phyloP scores from a whole-genome alignment of 2,797 vertebrate species.

The Sebastes kiyomatsui region DNA sequence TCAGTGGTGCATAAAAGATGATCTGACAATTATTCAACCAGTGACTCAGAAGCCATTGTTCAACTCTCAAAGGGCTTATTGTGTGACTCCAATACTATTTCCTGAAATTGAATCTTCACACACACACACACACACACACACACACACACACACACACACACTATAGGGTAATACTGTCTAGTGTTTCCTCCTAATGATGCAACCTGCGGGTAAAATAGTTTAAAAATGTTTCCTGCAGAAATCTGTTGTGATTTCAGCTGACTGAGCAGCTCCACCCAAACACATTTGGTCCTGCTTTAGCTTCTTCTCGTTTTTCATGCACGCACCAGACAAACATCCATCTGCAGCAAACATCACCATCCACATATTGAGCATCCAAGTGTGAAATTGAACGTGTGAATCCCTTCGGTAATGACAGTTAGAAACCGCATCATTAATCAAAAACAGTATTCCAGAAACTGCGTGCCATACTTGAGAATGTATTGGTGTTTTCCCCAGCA shows the following conservation, averaged over 20 bases:
- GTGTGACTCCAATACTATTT: slow-evolving; percentile 32
- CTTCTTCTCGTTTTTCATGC: background rate
- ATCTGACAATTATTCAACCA: slow-evolving; percentile 17
- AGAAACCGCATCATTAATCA: background rate
- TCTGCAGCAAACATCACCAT: background rate
- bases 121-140: background rate
- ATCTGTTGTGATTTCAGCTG: background rate
- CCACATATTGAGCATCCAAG: background rate
- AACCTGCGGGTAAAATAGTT: background rate
- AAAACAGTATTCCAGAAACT: background rate
- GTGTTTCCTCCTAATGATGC: background rate
- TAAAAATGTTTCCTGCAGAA: background rate
- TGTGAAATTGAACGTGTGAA: slow-evolving; percentile 36
- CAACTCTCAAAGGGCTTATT: slow-evolving; percentile 11
- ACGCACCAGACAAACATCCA: background rate
- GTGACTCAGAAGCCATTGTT: slow-evolving; percentile 63
- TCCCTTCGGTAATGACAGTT: background rate
- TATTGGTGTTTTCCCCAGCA: background rate
- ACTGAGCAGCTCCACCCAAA: background rate
- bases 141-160: background rate
- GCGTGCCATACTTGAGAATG: background rate
- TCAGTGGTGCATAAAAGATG: slow-evolving; percentile 15
- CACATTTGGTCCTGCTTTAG: background rate
- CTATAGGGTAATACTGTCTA: background rate
- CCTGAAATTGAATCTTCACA: slow-evolving; percentile 25